Percentiles rank a stretch among this genome's conserved stretches.
Evolutionary conservation across 2,797 vertebrate genomes (phyloP).

Genomic region (Adelosebastes latens): DNA sequence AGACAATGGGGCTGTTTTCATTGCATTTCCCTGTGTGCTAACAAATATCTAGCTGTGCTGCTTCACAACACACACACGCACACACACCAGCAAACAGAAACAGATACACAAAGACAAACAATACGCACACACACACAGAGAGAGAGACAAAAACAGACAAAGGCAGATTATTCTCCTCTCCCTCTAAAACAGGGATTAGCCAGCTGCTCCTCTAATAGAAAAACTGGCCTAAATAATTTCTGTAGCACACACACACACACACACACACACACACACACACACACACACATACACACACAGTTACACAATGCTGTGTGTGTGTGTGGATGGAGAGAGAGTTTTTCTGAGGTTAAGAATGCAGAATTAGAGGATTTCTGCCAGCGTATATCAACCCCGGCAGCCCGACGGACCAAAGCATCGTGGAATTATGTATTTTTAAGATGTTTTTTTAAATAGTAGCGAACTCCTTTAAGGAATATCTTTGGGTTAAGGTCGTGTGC

Average conservation of each 20-base stretch:
- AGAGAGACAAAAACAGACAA: slow-evolving; percentile 23
- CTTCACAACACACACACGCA: background rate
- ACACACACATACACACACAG: no score
- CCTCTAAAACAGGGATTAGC: slow-evolving; percentile 67
- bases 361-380: no score
- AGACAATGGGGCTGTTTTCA: slow-evolving; percentile 21
- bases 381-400: no score
- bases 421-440: no score
- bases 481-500: no score
- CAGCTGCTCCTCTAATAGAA: slow-evolving; percentile 64
- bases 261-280: no score
- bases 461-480: no score
- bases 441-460: no score
- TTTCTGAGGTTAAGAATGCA: no score
- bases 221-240: slow-evolving; percentile 62
- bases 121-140: background rate
- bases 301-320: background rate
- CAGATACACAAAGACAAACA: background rate
- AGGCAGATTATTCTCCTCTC: slow-evolving; percentile 59
- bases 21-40: slow-evolving; percentile 9
- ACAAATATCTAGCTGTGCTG: slow-evolving; percentile 34
- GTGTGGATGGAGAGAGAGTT: background rate
- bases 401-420: no score
- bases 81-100: background rate
- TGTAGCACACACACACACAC: background rate